Evolutionary conservation across 2,888 invertebrate genomes (phyloP), one percentile per base, ranked within the genome.

Genomic region (Melinopterus prodromus): DNA sequence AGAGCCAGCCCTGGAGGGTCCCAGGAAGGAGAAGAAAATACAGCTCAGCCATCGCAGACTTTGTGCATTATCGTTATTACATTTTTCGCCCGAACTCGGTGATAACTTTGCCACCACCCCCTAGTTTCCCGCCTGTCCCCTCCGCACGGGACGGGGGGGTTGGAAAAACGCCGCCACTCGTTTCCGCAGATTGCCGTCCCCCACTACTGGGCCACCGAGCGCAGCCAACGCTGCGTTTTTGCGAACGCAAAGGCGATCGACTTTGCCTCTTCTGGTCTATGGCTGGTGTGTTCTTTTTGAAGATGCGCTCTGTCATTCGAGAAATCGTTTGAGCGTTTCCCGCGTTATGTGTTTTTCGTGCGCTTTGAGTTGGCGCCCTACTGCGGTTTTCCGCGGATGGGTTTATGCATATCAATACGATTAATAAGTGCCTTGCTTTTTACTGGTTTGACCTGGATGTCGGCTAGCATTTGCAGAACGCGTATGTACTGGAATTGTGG

Each of bases 51-150:
- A 53, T 53, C 53, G 53, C 53, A 12, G 53, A 53, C 53, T 53
- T 53, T 53, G 53, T 53, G 53, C 53, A 53, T 53, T 53, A 53
- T 6, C 53, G 53, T 53, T 53, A 53, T 53, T 53, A 53, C 53
- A 53, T 53, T 53, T 53, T 53, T 53, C 53, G 53, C 53, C 53
- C 53, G 53, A 53, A 4, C 53, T 53, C 53, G 53, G 53, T 6
- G 53, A 53, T 53, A 53, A 53, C 53, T 53, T 53, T 53, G 53
- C 53, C 53, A 53, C 53, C 53, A 53, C 53, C 53, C 53, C 53
- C 1, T 12, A n/a, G 53, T 6, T 7, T 26, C 53, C 53, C 53
- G n/a, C 12, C 53, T 53, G 5, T 2, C 53, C 53, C 53, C 53
- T 7, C 53, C 9, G 53, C 53, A 26, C 26, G 3, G 53, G 12